Evolutionary conservation across 2,113 vertebrate species (phyloP), one percentile per base, ranked within the genome.

Genomic region (Corapipo altera): DNA sequence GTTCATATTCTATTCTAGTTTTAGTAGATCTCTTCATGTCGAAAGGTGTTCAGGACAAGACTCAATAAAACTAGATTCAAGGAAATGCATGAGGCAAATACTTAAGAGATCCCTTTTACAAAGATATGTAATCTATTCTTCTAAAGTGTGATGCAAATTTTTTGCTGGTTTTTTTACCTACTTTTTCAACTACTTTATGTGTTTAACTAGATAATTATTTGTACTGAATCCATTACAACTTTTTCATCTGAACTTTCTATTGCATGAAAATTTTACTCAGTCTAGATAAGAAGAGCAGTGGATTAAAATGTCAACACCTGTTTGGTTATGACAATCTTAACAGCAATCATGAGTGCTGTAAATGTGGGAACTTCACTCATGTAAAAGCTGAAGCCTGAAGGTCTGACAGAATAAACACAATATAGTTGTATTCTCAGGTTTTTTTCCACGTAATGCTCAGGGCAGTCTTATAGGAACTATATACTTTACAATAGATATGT

Each of bases 401-500:
- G 15, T n/a, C 44, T 58, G 41, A 54, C 30, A 54, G 57, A 59
- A 91, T 89, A 85, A 12, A 16, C 58, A 39, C 7, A 43, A 35
- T 23, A 48, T 4, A 22, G 8, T 52, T 43, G 5, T 26, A n/a
- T 35, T 69, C n/a, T 61, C 48, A n/a, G 23, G 4, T 0, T 4
- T 71, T 71, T 62, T 28, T 1, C 0, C 8, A 19, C 8, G 15
- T 41, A 33, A 27, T 30, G 16, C 9, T 79, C 22, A 89, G 33
- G 15, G 12, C 18, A 64, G 17, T 22, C n/a, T 85, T 61, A 7
- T 8, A 77, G 55, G 35, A 75, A 22, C 11, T 13, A 27, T n/a
- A 35, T 26, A 18, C 2, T 43, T 85, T 54, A 61, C 5, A 52
- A 18, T 17, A 70, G 6, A 33, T 9, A 28, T 6, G 2, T 51